Evolutionary conservation across 2,888 invertebrate species (phyloP).

Genomic region (Leucophora obtusa): DNA sequence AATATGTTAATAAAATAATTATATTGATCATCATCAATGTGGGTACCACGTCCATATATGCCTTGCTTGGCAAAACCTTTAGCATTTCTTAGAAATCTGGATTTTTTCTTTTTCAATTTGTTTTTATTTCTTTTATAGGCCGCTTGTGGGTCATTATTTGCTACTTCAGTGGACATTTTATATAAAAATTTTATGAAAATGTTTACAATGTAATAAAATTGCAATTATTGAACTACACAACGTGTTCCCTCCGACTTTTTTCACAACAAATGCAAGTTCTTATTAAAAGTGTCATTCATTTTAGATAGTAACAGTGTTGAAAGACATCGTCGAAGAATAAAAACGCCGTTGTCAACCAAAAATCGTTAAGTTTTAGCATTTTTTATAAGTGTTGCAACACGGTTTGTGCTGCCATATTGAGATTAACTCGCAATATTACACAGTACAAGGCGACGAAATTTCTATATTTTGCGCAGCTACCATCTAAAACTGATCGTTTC

Average conservation of each 20-base stretch:
- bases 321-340: too few species aligned
- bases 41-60: conserved; percentile 84
- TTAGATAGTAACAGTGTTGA: too few species aligned
- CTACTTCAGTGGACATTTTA: conserved; percentile 38
- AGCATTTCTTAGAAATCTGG: conserved; percentile 82
- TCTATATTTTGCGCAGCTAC: too few species aligned
- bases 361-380: too few species aligned
- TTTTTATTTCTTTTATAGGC: conserved; percentile 65
- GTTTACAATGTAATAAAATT: conserved; percentile 1
- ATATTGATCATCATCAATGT: conserved; percentile 86
- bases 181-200: background rate
- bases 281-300: background rate
- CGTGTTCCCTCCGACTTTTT: conserved; percentile 22
- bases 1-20: conserved; percentile 88
- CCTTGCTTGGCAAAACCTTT: conserved; percentile 88
- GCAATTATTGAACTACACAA: conserved; percentile 12
- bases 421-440: too few species aligned
- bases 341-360: too few species aligned
- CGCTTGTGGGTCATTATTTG: conserved; percentile 32
- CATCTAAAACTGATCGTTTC: too few species aligned
- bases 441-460: too few species aligned
- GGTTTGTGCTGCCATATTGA: too few species aligned
- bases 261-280: conserved; percentile 38
- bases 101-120: conserved; percentile 70
- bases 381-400: too few species aligned